Evolutionary conservation across 2,113 vertebrate species (phyloP).

Genomic region (Panthera tigris): DNA sequence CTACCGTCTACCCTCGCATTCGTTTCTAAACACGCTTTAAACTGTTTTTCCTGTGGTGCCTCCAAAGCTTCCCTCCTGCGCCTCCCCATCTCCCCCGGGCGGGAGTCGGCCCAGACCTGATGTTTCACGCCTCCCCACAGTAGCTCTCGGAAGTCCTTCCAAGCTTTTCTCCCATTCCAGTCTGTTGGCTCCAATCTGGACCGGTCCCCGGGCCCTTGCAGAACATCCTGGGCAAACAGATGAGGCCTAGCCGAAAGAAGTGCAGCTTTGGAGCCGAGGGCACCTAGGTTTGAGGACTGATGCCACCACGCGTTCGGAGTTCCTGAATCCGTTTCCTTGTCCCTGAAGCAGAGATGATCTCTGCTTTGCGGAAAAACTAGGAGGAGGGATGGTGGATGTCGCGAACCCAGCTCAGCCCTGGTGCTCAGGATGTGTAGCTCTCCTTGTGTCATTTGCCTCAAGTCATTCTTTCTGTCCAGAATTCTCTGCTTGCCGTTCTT

Average conservation of each 20-base stretch:
- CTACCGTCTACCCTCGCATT: background rate
- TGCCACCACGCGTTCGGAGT: background rate
- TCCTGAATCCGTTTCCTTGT: background rate
- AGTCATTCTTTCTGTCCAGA: background rate
- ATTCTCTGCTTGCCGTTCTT: background rate
- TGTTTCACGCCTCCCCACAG: background rate
- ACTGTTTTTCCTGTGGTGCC: background rate
- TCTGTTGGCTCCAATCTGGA: accelerated
- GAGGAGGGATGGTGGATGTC: accelerated
- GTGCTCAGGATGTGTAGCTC: background rate
- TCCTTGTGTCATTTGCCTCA: background rate
- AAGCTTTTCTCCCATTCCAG: too few relatives aligned
- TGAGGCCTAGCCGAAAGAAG: background rate
- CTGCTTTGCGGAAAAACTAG: background rate
- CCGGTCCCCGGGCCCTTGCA: background rate
- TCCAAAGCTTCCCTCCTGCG: too few relatives aligned
- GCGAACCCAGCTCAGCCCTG: background rate
- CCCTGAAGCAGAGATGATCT: background rate
- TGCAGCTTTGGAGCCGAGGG: background rate
- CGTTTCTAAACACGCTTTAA: background rate
- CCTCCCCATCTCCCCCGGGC: background rate
- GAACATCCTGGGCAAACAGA: background rate
- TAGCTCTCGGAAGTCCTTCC: background rate
- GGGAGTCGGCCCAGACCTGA: too few relatives aligned
- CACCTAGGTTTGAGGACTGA: background rate